phyloP scores from a whole-genome alignment of 2,797 vertebrate species.

The Gallirallus australis region DNA sequence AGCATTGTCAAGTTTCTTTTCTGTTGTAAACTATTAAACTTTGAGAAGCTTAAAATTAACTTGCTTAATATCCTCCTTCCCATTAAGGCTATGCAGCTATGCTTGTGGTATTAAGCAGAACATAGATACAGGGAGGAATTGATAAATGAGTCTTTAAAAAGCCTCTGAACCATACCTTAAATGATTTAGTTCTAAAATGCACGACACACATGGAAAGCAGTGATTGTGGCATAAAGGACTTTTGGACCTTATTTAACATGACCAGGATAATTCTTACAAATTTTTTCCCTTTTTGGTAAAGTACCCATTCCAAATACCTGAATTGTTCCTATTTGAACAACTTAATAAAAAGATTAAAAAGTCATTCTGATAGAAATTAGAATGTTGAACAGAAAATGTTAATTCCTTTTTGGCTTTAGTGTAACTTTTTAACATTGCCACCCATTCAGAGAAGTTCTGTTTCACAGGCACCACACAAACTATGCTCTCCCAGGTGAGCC shows the following conservation, averaged over 20 bases:
- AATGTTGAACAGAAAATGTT: neutral
- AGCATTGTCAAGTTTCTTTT: neutral
- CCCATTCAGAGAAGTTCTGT: neutral
- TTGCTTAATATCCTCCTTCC: neutral
- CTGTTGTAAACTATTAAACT: neutral
- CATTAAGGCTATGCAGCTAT: neutral
- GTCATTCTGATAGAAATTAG: neutral
- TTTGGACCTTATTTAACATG: neutral
- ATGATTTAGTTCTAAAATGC: neutral
- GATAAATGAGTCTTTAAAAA: neutral
- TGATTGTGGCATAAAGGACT: neutral
- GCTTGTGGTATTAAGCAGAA: neutral
- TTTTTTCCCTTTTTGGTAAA: neutral
- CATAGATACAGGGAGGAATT: neutral
- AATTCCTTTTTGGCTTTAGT: neutral
- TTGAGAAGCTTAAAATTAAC: neutral
- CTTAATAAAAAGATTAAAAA: neutral
- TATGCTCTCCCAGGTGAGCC: neutral
- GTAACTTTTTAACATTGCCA: neutral
- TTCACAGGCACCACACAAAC: neutral
- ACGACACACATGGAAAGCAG: accelerated
- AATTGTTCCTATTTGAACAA: neutral
- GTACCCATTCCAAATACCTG: neutral
- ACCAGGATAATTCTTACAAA: neutral
- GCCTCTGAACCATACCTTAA: neutral